These are phyloP conservation scores for Dromius quadrimaculatus DNA, from an alignment of 2,888 invertebrate species.

Conservation along the genomic window DNA sequence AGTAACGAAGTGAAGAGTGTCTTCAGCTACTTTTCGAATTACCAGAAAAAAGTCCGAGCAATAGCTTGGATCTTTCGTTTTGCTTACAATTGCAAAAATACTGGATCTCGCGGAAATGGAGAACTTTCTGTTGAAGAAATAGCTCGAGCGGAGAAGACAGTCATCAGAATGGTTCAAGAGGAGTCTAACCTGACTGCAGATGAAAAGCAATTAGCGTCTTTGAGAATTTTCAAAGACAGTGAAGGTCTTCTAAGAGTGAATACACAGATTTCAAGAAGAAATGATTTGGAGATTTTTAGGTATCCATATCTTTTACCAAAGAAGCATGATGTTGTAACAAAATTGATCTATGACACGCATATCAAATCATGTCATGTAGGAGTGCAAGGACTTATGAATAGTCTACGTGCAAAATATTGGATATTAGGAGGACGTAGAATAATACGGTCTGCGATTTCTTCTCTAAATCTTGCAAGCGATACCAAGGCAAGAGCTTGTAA, in stretches of 20 bases:
- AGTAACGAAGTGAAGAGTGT: background rate
- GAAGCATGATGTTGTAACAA: too few relatives aligned
- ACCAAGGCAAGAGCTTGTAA: too few relatives aligned
- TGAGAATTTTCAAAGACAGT: constrained; percentile 1
- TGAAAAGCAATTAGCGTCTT: constrained; percentile 9
- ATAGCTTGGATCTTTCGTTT: background rate
- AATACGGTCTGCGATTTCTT: too few relatives aligned
- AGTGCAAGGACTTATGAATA: too few relatives aligned
- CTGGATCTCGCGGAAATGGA: background rate
- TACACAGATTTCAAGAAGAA: background rate
- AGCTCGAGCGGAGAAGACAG: background rate
- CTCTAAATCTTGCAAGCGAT: too few relatives aligned
- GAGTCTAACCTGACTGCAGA: background rate
- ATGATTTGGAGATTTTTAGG: background rate
- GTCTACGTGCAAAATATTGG: too few relatives aligned
- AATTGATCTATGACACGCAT: too few relatives aligned
- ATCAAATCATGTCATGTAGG: too few relatives aligned
- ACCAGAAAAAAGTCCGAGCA: background rate
- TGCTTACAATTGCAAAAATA: background rate
- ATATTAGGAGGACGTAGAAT: too few relatives aligned
- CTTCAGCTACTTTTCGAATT: constrained; percentile 1
- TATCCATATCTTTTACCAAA: too few relatives aligned
- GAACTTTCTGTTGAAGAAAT: background rate
- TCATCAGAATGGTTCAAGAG: background rate
- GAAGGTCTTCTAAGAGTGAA: background rate